A percentile compares a stretch with the other conserved stretches of the same genome.
These are phyloP conservation scores for Acanthiza pusilla DNA, from an alignment of 2,797 vertebrate species.

Conservation along the genomic window DNA sequence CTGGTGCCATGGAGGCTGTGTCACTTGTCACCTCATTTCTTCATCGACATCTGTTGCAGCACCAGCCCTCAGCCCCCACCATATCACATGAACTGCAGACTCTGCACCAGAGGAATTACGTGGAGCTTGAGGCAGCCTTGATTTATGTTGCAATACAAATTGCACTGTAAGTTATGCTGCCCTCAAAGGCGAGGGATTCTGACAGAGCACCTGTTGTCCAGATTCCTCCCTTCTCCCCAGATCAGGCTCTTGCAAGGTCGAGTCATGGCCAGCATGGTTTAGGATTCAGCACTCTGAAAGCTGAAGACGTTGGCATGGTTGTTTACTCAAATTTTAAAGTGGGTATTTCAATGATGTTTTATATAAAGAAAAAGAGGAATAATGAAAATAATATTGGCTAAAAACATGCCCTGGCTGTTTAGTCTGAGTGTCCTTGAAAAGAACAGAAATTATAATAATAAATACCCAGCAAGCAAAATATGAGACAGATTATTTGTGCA, in stretches of 20 bases:
- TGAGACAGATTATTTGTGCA: background rate
- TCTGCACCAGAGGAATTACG: background rate
- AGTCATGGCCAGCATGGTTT: background rate
- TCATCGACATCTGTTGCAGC: conserved; percentile 19
- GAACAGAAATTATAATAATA: background rate
- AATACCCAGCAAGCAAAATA: background rate
- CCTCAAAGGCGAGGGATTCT: background rate
- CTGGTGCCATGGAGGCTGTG: background rate
- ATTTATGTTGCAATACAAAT: conserved; percentile 57
- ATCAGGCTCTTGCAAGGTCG: background rate
- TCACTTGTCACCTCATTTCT: conserved; percentile 19
- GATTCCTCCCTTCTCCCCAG: background rate
- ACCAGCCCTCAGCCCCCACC: background rate
- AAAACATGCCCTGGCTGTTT: background rate
- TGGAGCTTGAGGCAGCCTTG: conserved; percentile 5
- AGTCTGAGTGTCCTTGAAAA: background rate
- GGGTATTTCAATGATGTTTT: background rate
- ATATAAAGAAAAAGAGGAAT: background rate
- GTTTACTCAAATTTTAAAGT: background rate
- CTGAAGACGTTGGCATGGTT: fast-evolving
- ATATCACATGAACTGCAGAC: background rate
- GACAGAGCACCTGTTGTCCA: conserved; percentile 47
- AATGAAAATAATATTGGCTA: background rate
- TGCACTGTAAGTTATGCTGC: conserved; percentile 25
- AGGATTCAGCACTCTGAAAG: background rate